These are phyloP conservation scores for Dipodomys spectabilis DNA, from an alignment of 2,113 vertebrate genomes.

Conservation along the genomic window DNA sequence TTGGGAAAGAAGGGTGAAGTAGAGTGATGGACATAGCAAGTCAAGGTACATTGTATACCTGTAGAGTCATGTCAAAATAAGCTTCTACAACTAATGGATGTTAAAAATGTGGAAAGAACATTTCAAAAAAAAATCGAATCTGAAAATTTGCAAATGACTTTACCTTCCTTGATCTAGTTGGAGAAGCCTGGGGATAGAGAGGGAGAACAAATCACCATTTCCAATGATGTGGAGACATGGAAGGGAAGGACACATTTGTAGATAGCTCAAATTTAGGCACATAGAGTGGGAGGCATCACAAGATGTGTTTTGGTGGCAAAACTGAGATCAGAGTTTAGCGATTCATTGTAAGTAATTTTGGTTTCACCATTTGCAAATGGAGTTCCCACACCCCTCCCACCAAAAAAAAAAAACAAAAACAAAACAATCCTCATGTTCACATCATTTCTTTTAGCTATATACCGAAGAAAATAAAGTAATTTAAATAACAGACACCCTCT, in stretches of 20 bases:
- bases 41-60: no score
- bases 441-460: conserved; percentile 25
- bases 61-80: no score
- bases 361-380: not conserved
- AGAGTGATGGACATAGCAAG: no score
- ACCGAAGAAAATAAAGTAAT: conserved; percentile 34
- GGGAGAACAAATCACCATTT: not conserved
- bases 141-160: not conserved
- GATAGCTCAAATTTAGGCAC: not conserved
- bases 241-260: not conserved
- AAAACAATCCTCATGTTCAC: not conserved
- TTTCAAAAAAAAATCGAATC: no score
- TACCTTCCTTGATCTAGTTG: not conserved
- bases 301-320: not conserved
- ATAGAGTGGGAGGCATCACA: not conserved
- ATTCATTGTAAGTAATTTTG: not conserved
- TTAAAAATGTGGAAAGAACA: no score
- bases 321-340: not conserved
- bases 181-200: not conserved
- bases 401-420: not conserved
- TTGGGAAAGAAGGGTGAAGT: no score
- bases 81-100: no score
- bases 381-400: not conserved
- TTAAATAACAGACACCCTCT: not conserved
- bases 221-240: not conserved